Evolutionary conservation across 2,888 invertebrate genomes (phyloP), one percentile per base, ranked within the genome.

Genomic region (Sphaeridia pumilis): DNA sequence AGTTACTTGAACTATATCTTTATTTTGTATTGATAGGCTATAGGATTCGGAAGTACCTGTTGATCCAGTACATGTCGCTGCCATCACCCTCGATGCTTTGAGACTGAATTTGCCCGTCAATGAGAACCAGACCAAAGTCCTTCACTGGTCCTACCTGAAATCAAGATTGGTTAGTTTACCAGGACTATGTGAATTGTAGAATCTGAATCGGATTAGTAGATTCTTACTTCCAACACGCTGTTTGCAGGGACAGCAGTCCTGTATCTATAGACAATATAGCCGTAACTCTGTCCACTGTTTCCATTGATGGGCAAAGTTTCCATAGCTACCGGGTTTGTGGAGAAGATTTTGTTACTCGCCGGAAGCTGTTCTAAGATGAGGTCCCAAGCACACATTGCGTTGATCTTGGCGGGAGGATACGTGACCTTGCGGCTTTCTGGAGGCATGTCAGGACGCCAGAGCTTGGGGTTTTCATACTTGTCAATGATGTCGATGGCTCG

Each of bases 401-500:
- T 46, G 22, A 66, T 38, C 7, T 31, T 52, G 4, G 69, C 52
- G 5, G 61, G 28, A 4, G 66, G 62, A 59, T 72, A 73, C 4
- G 67, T 67, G 12, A 64, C 58, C 56, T 69, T 66, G 46, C 59
- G 53, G 2, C 56, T 63, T 49, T 67, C 57, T 22, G 55, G 50
- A 2, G 73, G 73, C 31, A 67, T 57, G 5, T 62, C 58, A 21
- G 73, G 73, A 10, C 31, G 51, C 3, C 20, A 2, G 1, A 53
- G 12, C 5, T 49, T 27, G 4, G 41, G 52, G 3, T 44, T 2
- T 35, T 47, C n/a, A 25, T 52, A 56, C 35, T 77, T 70, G 53
- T 71, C 69, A 52, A 84, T 72, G 20, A 79, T 71, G 14, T 81
- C 72, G 63, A 81, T 76, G 46, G 87, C 75, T 3, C 74, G 75